phyloP scores from a whole-genome alignment of 2,888 invertebrate genomes.

The Sphinx pinastri region DNA sequence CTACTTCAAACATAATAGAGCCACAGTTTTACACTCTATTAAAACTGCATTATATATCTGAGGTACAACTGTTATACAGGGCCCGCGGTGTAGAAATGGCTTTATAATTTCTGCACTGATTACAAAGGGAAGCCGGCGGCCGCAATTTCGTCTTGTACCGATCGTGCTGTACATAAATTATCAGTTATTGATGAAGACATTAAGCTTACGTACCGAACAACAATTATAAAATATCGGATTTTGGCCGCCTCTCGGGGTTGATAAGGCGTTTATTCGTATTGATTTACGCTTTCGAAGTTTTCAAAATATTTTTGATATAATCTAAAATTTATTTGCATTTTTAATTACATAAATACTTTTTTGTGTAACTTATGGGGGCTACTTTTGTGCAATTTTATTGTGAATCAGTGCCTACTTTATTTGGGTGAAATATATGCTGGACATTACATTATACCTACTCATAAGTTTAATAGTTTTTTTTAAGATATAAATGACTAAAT shows the following conservation, averaged over 20 bases:
- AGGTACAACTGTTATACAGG: constrained; percentile 69
- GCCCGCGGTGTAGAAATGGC: constrained; percentile 77
- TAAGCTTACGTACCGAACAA: constrained; percentile 72
- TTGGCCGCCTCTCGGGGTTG: constrained; percentile 35
- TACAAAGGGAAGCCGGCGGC: constrained; percentile 86
- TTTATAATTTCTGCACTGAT: constrained; percentile 83
- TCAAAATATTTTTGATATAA: no score
- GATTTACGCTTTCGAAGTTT: no score
- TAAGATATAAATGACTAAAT: no score
- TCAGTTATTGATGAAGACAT: constrained; percentile 85
- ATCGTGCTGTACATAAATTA: constrained; percentile 83
- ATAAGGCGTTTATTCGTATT: not conserved
- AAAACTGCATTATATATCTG: constrained; percentile 50
- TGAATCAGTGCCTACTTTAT: no score
- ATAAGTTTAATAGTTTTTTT: no score
- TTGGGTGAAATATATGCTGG: no score
- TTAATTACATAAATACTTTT: no score
- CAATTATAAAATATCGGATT: constrained; percentile 63
- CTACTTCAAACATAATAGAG: not conserved
- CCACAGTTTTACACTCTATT: constrained; percentile 31
- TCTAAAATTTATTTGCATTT: no score
- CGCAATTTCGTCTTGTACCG: constrained; percentile 83
- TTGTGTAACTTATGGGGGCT: no score
- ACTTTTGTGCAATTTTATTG: no score
- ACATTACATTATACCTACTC: no score